Evolutionary conservation across 2,888 invertebrate genomes (phyloP), one percentile per base, ranked within the genome.

Genomic region (Tineola bisselliella): DNA sequence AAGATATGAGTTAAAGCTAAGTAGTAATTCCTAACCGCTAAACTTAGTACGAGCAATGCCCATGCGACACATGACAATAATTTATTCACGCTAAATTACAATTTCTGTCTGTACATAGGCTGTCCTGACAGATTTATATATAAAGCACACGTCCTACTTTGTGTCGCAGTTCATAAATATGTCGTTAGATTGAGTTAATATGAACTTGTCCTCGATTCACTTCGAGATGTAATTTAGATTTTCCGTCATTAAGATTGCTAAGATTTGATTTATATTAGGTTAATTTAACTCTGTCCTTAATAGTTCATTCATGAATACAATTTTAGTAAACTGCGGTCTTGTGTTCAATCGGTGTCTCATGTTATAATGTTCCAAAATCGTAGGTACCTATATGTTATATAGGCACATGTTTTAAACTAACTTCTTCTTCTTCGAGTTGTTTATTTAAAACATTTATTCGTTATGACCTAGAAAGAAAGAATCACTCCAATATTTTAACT

Each of bases 151-250:
- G 77, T 79, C 78, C 81, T 77, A 77, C 75, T 81, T 77, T 78
- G 75, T 81, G 76, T 82, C 81, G 73, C 81, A 79, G 71, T 77
- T 79, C 83, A 79, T 83, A 84, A 84, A 83, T 72, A 81, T 76
- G 80, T 84, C 84, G 68, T 79, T 79, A 75, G 71, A 67, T 75
- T 72, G 74, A 78, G 82, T 81, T 80, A 77, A 81, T 81, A 79
- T 75, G 70, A 72, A 67, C 69, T 43, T 17, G 69, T 70, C 70
- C 70, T 72, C 72, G 76, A 80, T 79, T 79, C 76, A 78, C 77
- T 75, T 74, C 66, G 61, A 73, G 70, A 74, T 73, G 76, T 76
- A 17, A 48, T 48, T 17, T 48, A 48, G 70, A 71, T 68, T 71
- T 71, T 48, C 13, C 69, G 68, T 70, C 71, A 66, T 67, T 63